Conservation (phyloP, 2,113 vertebrate species). For the Nipponia nippon region DNA sequence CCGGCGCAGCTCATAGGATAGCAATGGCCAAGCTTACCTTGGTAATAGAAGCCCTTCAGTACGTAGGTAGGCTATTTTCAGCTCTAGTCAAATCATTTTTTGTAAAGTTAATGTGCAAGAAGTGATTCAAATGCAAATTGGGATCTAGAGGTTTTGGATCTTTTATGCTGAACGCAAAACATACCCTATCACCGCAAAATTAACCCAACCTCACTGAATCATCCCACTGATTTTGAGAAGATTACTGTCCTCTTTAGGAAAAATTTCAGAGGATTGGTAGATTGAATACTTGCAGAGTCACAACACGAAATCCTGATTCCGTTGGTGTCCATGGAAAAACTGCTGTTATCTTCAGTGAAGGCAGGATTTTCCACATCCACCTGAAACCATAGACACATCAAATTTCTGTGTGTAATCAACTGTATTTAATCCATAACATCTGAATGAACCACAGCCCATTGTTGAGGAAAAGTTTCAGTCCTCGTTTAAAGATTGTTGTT, state of each 20-base stretch:
- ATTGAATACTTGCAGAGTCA: not conserved
- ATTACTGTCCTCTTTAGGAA: not conserved
- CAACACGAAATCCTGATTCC: not conserved
- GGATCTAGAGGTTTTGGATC: not conserved
- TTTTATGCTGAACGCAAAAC: not conserved
- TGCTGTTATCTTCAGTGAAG: not conserved
- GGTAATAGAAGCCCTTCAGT: not conserved
- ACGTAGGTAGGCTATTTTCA: not conserved
- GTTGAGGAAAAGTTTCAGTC: not conserved
- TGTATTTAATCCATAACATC: not conserved
- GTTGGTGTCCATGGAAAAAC: not conserved
- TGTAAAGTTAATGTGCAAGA: not conserved
- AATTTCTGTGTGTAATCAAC: not conserved
- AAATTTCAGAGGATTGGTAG: not conserved
- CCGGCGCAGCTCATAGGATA: not conserved
- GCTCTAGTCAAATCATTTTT: not conserved
- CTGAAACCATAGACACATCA: not conserved
- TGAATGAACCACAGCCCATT: not conserved
- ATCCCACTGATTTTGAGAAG: not conserved
- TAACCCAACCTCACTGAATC: not conserved
- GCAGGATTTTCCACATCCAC: not conserved
- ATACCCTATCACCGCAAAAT: not conserved
- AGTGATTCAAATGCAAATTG: not conserved
- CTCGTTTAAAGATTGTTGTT: not conserved
- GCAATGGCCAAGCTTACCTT: not conserved